Evolutionary conservation across 2,113 vertebrate genomes (phyloP).

Genomic region (Thomomys bottae): DNA sequence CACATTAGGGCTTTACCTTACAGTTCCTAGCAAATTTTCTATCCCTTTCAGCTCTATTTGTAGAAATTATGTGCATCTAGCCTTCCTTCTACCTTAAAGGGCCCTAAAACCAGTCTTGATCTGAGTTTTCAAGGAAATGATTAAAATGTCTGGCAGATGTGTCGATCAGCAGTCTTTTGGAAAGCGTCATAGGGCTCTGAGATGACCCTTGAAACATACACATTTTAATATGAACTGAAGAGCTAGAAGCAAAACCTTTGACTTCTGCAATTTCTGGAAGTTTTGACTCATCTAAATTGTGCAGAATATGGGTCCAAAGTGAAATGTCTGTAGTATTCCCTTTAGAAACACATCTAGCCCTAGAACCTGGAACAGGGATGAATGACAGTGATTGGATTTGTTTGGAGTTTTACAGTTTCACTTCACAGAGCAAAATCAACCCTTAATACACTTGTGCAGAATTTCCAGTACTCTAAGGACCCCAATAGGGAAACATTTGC

Average conservation of each 20-base stretch:
- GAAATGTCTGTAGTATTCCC: not conserved
- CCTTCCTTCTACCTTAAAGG: not conserved
- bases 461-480: not conserved
- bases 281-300: constrained; percentile 10
- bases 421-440: not conserved
- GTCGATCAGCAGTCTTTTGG: not conserved
- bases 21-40: not conserved
- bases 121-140: not conserved
- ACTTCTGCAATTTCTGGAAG: not conserved
- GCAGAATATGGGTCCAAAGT: not conserved
- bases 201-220: not conserved
- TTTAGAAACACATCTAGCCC: not conserved
- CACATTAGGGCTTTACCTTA: not conserved
- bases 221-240: constrained; percentile 18
- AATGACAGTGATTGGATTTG: not conserved
- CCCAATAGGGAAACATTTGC: not conserved
- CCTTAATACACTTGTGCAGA: not conserved
- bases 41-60: not conserved
- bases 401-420: not conserved
- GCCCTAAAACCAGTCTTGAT: not conserved
- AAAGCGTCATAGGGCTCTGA: not conserved
- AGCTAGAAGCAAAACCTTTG: not conserved
- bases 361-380: not conserved
- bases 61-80: not conserved
- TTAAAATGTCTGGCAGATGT: not conserved